phyloP scores from a whole-genome alignment of 2,113 vertebrate species.

The Junco hyemalis region DNA sequence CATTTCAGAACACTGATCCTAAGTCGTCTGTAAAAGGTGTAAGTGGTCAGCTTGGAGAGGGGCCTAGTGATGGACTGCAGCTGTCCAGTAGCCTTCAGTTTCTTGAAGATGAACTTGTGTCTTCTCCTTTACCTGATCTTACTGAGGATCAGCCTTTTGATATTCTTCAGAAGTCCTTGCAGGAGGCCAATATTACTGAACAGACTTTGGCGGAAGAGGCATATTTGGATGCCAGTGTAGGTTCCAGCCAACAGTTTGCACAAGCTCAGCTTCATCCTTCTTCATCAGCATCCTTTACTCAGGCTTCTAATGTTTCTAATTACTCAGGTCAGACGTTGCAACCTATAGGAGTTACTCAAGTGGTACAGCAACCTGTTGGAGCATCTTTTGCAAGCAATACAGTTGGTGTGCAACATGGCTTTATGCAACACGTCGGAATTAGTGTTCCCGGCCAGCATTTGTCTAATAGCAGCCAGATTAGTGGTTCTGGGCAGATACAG shows the following conservation, averaged over 20 bases:
- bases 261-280: conserved; percentile 81
- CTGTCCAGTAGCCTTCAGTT: conserved; percentile 94
- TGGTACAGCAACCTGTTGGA: conserved; percentile 78
- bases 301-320: conserved; percentile 83
- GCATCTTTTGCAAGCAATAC: conserved; percentile 85
- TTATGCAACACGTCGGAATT: conserved; percentile 89
- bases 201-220: conserved; percentile 98
- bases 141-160: conserved; percentile 97
- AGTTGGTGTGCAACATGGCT: conserved; percentile 87
- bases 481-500: conserved; percentile 90
- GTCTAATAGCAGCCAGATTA: conserved; percentile 84
- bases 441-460: conserved; percentile 85
- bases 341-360: conserved; percentile 82
- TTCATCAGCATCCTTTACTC: conserved; percentile 85
- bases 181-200: conserved; percentile 98
- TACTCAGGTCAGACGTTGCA: conserved; percentile 85
- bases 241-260: conserved; percentile 82
- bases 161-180: conserved; percentile 97
- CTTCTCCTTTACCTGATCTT: conserved; percentile 87
- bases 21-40: conserved; percentile 88
- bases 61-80: conserved; percentile 86
- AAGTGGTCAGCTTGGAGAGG: conserved; percentile 84
- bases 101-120: conserved; percentile 93
- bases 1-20: conserved; percentile 77
- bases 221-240: conserved; percentile 89